A percentile compares a stretch with the other conserved stretches of the same genome.
These are phyloP conservation scores for Diprion similis DNA, from an alignment of 1,140 invertebrate genomes.

Conservation along the genomic window DNA sequence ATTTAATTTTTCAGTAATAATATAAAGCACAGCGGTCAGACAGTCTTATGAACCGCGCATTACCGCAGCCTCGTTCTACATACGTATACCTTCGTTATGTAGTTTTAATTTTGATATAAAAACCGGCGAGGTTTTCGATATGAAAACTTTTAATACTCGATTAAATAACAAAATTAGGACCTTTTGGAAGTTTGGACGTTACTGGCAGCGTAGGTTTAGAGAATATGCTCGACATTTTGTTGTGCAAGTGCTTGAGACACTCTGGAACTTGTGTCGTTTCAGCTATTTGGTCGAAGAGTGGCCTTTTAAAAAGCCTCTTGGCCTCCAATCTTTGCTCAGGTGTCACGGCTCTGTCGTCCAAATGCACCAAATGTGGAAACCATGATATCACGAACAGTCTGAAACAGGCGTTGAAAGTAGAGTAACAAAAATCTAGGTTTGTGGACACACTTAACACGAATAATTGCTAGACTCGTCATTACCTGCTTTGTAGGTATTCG, in stretches of 20 bases:
- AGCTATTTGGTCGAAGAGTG: slow-evolving; percentile 61
- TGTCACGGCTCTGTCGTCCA: slow-evolving; percentile 72
- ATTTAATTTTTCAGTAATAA: no score
- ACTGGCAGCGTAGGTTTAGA: slow-evolving; percentile 36
- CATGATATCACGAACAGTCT: slow-evolving; percentile 76
- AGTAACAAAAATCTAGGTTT: slow-evolving; percentile 10
- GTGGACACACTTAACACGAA: slow-evolving; percentile 15
- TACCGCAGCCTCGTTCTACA: neutral
- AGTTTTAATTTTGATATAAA: no score
- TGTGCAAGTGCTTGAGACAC: slow-evolving; percentile 47
- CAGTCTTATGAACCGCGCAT: slow-evolving; percentile 1
- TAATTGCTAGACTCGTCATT: slow-evolving; percentile 28
- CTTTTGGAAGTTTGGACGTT: slow-evolving; percentile 28
- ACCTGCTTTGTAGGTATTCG: slow-evolving; percentile 83
- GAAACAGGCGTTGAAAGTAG: slow-evolving; percentile 39
- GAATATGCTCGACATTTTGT: slow-evolving; percentile 43
- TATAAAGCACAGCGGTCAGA: neutral
- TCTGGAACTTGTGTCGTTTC: slow-evolving; percentile 43
- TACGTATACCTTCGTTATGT: no score
- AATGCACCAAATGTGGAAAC: slow-evolving; percentile 68
- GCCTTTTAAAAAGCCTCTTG: slow-evolving; percentile 65
- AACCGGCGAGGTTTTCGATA: no score
- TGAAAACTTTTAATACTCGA: slow-evolving; percentile 36
- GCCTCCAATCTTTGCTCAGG: slow-evolving; percentile 68
- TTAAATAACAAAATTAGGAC: slow-evolving; percentile 44